Percentiles rank a stretch among this genome's conserved stretches.
Conservation (phyloP, 1,140 invertebrate genomes). For the Sesamia nonagrioides region DNA sequence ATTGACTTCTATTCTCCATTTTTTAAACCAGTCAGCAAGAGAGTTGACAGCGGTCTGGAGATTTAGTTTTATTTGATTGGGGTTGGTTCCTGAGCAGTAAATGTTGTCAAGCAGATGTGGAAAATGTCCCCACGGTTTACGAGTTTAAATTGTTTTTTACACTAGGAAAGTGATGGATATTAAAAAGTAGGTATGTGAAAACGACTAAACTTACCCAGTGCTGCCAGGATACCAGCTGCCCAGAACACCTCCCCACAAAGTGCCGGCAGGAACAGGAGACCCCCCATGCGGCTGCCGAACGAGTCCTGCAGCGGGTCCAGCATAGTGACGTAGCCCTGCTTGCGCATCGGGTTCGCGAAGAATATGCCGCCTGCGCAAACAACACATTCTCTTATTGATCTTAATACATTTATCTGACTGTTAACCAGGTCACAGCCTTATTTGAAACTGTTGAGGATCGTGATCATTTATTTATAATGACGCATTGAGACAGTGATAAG, state of each 20-base stretch:
- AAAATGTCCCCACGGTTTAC: background rate
- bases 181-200: too few species aligned
- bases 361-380: conserved; percentile 95
- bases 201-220: conserved; percentile 90
- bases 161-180: too few species aligned
- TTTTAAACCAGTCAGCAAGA: too few species aligned
- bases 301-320: conserved; percentile 98
- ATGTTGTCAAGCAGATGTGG: background rate
- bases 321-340: conserved; percentile 99
- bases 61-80: too few species aligned
- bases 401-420: too few species aligned
- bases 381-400: conserved; percentile 6
- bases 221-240: conserved; percentile 98
- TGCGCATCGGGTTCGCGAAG: conserved; percentile 99
- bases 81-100: too few species aligned
- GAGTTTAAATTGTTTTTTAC: background rate
- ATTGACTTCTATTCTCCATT: too few species aligned
- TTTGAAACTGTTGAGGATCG: too few species aligned
- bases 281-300: conserved; percentile 98
- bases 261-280: conserved; percentile 98
- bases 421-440: too few species aligned
- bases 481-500: too few species aligned
- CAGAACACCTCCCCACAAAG: conserved; percentile 99
- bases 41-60: too few species aligned
- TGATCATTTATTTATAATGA: too few species aligned